Evolutionary conservation across 2,888 invertebrate genomes (phyloP).

Genomic region (Troides helena): DNA sequence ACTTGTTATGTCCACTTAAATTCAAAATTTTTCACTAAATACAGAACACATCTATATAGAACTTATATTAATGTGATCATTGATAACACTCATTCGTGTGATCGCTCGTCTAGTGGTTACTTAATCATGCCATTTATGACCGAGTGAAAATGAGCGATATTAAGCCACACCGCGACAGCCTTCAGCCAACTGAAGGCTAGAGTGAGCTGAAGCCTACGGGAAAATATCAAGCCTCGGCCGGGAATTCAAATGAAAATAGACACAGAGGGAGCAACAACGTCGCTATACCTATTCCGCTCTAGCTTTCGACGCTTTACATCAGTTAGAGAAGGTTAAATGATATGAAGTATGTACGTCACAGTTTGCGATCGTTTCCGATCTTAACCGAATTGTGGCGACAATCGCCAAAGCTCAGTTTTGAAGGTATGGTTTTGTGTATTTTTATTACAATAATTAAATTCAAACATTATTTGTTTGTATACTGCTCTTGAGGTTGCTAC

Average conservation of each 20-base stretch:
- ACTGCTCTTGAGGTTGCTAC: background rate
- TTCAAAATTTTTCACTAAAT: constrained; percentile 32
- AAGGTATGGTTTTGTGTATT: constrained; percentile 24
- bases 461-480: constrained; percentile 19
- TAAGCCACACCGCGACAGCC: constrained; percentile 45
- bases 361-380: constrained; percentile 36
- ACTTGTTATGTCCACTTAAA: constrained; percentile 32
- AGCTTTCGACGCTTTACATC: constrained; percentile 48
- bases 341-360: constrained; percentile 35
- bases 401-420: constrained; percentile 17
- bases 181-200: constrained; percentile 64
- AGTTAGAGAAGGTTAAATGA: constrained; percentile 55
- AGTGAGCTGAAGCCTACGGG: constrained; percentile 63
- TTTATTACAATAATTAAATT: constrained; percentile 6
- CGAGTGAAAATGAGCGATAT: constrained; percentile 36
- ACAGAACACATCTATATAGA: constrained; percentile 34
- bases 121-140: constrained; percentile 66
- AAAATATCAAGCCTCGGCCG: constrained; percentile 73
- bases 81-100: constrained; percentile 39
- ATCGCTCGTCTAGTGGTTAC: constrained; percentile 53
- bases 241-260: constrained; percentile 63
- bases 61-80: constrained; percentile 37
- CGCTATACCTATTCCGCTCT: constrained; percentile 50
- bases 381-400: constrained; percentile 46
- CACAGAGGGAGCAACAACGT: constrained; percentile 37